A percentile compares a stretch with the other conserved stretches of the same genome.
phyloP scores from a whole-genome alignment of 2,113 vertebrate genomes.

The Protomyctophum bolini region DNA sequence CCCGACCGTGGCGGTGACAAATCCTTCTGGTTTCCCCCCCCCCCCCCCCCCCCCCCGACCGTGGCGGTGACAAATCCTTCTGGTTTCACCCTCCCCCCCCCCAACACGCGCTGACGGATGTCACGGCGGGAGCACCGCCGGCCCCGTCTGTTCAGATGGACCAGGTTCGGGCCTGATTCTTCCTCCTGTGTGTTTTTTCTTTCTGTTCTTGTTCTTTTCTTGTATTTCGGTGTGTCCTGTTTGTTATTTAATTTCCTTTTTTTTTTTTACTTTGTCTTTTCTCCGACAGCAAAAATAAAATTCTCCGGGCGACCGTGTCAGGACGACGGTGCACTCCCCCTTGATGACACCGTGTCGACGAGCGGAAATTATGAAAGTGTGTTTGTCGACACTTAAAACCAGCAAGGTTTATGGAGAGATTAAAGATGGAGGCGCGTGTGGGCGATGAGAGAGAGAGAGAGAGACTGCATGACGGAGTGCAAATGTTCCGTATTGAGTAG shows the following conservation, averaged over 20 bases:
- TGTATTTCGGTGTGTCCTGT: too few species aligned
- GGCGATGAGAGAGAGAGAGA: conserved; percentile 14
- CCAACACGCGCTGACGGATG: conserved; percentile 64
- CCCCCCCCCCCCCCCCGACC: not conserved
- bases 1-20: conserved; percentile 60
- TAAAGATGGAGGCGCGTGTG: conserved; percentile 19
- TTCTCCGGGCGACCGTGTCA: conserved; percentile 33
- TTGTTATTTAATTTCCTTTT: too few species aligned
- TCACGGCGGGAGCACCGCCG: conserved; percentile 10
- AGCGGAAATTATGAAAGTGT: conserved; percentile 12
- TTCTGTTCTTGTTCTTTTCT: not conserved
- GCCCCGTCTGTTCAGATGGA: conserved; percentile 55
- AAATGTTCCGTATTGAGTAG: conserved; percentile 41
- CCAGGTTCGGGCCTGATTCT: conserved; percentile 29
- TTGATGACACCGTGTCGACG: not conserved
- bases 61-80: conserved; percentile 69
- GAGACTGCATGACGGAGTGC: not conserved
- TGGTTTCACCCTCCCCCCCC: conserved; percentile 30
- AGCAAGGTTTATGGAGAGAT: not conserved
- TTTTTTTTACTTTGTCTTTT: conserved; percentile 14
- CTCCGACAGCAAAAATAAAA: not conserved
- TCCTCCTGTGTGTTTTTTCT: conserved; percentile 9
- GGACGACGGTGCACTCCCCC: conserved; percentile 19
- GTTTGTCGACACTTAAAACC: conserved; percentile 6
- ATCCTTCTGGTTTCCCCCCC: conserved; percentile 57